Conservation (phyloP, 1,140 invertebrate species). For the Cherax destructor region DNA sequence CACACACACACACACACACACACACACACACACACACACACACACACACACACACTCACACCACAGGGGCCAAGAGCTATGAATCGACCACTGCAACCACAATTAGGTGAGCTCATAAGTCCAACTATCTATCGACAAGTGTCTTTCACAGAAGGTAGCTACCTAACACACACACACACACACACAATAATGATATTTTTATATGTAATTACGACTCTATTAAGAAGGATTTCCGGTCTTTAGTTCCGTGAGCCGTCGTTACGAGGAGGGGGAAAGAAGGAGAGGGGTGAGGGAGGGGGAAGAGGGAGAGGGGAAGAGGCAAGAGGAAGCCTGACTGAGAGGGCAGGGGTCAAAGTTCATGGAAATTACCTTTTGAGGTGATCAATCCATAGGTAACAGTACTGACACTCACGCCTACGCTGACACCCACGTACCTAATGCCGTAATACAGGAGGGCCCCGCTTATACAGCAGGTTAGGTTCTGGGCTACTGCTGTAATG, state of each 20-base stretch:
- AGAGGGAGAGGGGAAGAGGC: background rate
- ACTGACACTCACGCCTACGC: background rate
- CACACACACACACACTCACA: background rate
- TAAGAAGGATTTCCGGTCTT: slow-evolving; percentile 10
- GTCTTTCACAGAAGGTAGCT: no score
- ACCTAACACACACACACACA: no score
- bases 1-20: background rate
- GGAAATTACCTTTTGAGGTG: background rate
- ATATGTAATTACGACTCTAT: slow-evolving; percentile 11
- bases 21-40: background rate
- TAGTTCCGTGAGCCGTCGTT: slow-evolving; percentile 10
- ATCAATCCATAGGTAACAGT: no score
- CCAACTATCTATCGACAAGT: no score
- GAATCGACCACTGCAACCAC: no score
- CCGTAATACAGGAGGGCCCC: no score
- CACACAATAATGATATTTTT: background rate
- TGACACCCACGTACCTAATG: background rate
- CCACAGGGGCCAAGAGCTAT: background rate
- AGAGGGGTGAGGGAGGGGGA: background rate
- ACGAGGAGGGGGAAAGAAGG: background rate
- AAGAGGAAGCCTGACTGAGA: background rate
- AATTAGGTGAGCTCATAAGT: no score
- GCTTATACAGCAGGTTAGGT: no score
- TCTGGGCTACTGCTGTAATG: no score
- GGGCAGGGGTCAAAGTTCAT: background rate